Conservation (phyloP, 2,113 vertebrate genomes). For the Labeo catla region DNA sequence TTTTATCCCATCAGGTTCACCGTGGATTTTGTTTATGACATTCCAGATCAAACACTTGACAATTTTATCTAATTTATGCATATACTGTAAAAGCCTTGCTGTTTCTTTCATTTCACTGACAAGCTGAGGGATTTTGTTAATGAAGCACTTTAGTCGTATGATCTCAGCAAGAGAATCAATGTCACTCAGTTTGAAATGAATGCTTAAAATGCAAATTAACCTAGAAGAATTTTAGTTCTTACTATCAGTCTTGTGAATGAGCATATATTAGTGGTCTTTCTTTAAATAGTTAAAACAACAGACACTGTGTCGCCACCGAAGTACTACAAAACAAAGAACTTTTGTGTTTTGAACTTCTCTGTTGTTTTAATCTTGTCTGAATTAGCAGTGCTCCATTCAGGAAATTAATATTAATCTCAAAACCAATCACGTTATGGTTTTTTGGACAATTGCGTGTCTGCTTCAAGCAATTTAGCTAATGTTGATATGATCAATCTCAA, state of each 20-base stretch:
- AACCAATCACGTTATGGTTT: background rate
- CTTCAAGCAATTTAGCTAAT: conserved; percentile 1
- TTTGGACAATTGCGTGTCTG: background rate
- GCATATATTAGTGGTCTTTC: background rate
- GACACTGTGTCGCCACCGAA: background rate
- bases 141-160: background rate
- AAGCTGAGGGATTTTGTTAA: background rate
- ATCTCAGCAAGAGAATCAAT: background rate
- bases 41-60: background rate
- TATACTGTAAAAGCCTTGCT: background rate
- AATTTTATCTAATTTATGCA: background rate
- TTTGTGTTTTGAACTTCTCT: background rate
- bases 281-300: background rate
- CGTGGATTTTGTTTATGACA: background rate
- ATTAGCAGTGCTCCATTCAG: background rate
- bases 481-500: background rate
- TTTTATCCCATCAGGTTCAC: background rate
- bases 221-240: background rate
- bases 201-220: background rate
- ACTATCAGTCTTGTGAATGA: background rate
- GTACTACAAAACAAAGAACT: background rate
- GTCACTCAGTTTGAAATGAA: background rate
- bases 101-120: background rate
- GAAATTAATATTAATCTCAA: background rate
- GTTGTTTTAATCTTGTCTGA: background rate